Percentiles rank a stretch among this genome's conserved stretches.
These are phyloP conservation scores for Iguana delicatissima DNA, from an alignment of 2,797 vertebrate species.

Conservation along the genomic window DNA sequence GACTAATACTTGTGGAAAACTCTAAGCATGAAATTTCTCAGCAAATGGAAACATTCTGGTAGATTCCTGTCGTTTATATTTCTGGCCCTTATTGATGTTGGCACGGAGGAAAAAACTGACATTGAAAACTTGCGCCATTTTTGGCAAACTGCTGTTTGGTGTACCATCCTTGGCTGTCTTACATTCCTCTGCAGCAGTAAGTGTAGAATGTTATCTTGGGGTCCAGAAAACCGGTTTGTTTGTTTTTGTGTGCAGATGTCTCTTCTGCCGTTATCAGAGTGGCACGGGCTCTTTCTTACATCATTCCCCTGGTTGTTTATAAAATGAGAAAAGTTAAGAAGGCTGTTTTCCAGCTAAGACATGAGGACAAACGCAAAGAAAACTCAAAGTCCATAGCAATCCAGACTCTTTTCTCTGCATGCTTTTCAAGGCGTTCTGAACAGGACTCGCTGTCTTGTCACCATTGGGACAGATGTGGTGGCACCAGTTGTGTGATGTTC, in stretches of 20 bases:
- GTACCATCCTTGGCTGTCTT: neutral
- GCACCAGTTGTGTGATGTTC: slow-evolving; percentile 84
- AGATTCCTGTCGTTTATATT: neutral
- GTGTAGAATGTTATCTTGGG: neutral
- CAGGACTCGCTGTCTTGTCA: slow-evolving; percentile 44
- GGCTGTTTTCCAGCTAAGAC: neutral
- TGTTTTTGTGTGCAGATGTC: neutral
- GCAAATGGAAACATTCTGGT: neutral
- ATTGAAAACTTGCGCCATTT: neutral
- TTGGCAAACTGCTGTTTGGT: neutral
- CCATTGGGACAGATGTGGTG: slow-evolving; percentile 82
- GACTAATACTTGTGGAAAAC: too few relatives aligned
- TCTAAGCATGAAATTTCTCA: neutral
- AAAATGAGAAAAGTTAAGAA: neutral
- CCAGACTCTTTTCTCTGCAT: neutral
- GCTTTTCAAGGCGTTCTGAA: slow-evolving; percentile 12
- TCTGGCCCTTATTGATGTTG: neutral
- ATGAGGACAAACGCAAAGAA: too few relatives aligned
- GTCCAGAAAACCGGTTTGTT: neutral
- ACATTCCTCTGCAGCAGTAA: neutral
- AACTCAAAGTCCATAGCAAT: too few relatives aligned
- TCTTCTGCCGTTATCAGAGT: neutral
- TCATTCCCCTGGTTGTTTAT: neutral
- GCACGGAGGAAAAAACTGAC: neutral
- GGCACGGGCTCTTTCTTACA: neutral